Conservation (phyloP, 2,888 invertebrate species). For the Leucania comma region DNA sequence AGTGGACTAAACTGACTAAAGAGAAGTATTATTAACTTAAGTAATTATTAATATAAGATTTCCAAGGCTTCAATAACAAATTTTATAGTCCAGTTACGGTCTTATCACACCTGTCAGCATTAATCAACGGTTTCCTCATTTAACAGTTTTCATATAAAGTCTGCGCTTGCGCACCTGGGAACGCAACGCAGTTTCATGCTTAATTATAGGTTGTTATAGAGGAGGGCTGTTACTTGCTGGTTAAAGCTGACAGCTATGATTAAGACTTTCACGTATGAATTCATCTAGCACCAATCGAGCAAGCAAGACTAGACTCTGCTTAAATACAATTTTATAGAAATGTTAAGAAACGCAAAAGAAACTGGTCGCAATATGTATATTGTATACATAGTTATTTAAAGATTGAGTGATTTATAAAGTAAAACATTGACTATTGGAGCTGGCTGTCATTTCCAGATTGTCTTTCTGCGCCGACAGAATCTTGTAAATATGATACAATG, state of each 20-base stretch:
- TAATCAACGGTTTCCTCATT: constrained; percentile 10
- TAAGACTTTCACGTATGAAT: constrained; percentile 14
- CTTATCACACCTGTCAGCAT: constrained; percentile 3
- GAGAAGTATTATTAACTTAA: neutral
- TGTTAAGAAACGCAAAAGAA: neutral
- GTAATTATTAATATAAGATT: neutral
- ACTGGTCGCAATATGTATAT: neutral
- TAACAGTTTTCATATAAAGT: neutral
- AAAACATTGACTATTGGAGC: neutral
- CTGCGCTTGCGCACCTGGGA: neutral
- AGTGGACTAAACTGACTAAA: neutral
- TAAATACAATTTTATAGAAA: constrained; percentile 6
- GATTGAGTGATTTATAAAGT: neutral
- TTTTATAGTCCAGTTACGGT: constrained; percentile 29
- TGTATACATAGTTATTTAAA: no score
- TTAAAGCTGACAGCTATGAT: constrained; percentile 23
- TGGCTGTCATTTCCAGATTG: neutral
- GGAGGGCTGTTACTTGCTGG: constrained; percentile 2
- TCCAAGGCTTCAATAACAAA: constrained; percentile 5
- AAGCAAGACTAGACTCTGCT: constrained; percentile 42
- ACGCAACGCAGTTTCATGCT: constrained; percentile 1
- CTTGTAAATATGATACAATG: neutral
- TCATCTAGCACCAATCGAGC: constrained; percentile 45
- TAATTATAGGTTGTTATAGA: neutral
- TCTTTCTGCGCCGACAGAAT: neutral